phyloP scores from a whole-genome alignment of 2,888 invertebrate genomes.

The Drosophila meridiana region DNA sequence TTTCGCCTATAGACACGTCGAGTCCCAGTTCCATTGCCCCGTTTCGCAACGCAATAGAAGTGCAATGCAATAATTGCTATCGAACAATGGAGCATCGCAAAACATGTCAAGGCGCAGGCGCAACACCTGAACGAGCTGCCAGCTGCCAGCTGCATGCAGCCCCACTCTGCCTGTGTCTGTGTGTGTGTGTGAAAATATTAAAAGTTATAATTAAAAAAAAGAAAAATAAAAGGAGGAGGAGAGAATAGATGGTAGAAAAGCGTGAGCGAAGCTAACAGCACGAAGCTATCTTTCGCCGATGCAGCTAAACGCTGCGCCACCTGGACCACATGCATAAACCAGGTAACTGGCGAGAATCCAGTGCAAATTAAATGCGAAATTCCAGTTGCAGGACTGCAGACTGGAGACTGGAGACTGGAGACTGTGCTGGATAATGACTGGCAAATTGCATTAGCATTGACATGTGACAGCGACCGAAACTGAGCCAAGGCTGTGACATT shows the following conservation, averaged over 20 bases:
- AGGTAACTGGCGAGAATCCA: slow-evolving; percentile 24
- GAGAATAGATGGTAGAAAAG: slow-evolving; percentile 15
- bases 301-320: slow-evolving; percentile 2
- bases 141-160: slow-evolving; percentile 38
- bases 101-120: slow-evolving; percentile 36
- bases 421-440: slow-evolving; percentile 47
- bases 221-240: neutral
- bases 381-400: slow-evolving; percentile 4
- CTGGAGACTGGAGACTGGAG: neutral
- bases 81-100: slow-evolving; percentile 67
- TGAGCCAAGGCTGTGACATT: slow-evolving; percentile 45
- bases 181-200: slow-evolving; percentile 64
- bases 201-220: slow-evolving; percentile 74
- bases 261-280: slow-evolving; percentile 35
- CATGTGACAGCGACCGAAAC: slow-evolving; percentile 33
- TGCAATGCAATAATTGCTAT: slow-evolving; percentile 77
- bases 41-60: slow-evolving; percentile 68
- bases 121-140: slow-evolving; percentile 30
- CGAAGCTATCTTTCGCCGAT: slow-evolving; percentile 18
- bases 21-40: slow-evolving; percentile 43
- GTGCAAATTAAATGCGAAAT: slow-evolving; percentile 65
- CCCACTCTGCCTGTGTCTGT: neutral
- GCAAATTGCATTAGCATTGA: slow-evolving; percentile 59
- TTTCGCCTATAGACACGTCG: slow-evolving; percentile 23
- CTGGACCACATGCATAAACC: slow-evolving; percentile 18